Conservation (phyloP, 2,797 vertebrate species). For the Sardinella longiceps region DNA sequence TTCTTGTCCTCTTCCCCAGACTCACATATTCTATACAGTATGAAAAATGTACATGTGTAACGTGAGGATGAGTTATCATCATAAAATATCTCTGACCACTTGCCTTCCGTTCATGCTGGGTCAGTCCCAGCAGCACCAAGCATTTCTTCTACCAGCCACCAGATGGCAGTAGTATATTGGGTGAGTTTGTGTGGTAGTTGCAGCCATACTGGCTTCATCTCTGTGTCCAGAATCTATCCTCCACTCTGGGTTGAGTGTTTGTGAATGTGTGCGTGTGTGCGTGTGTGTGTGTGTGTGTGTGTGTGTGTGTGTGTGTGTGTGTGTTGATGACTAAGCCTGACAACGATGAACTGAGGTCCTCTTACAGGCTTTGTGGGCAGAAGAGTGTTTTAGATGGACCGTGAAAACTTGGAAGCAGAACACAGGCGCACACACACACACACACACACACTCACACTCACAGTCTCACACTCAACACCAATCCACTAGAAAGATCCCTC, state of each 20-base stretch:
- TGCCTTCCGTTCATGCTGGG: no score
- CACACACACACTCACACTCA: background rate
- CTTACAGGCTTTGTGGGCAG: constrained; percentile 10
- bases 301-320: constrained; percentile 4
- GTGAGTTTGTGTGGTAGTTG: background rate
- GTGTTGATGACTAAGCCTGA: constrained; percentile 14
- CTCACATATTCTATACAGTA: background rate
- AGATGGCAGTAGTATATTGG: background rate
- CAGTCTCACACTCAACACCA: no score
- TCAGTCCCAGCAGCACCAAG: background rate
- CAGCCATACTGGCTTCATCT: background rate
- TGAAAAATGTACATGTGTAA: constrained; percentile 2
- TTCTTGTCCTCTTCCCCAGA: background rate
- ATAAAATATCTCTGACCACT: background rate
- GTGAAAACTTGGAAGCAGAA: background rate
- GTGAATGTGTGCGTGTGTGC: constrained; percentile 1
- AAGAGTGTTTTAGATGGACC: background rate
- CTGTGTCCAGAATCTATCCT: background rate
- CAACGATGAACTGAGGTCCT: background rate
- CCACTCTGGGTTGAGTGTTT: constrained; percentile 39
- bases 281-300: no score
- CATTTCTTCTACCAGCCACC: background rate
- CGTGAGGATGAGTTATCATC: background rate
- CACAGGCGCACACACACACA: background rate
- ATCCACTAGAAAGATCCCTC: background rate